phyloP scores from a whole-genome alignment of 2,888 invertebrate species.

The Gandaritis pyraliata region DNA sequence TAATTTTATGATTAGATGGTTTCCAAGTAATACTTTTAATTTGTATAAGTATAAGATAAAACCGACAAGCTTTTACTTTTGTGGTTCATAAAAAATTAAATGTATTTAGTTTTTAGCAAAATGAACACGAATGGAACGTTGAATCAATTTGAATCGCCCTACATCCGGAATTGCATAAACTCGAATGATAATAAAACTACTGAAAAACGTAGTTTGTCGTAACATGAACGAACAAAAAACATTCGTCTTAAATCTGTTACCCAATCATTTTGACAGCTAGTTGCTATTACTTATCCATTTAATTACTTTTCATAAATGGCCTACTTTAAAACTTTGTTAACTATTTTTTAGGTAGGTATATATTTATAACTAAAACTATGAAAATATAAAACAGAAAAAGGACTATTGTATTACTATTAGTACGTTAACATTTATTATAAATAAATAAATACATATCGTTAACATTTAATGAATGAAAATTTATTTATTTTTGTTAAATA shows the following conservation, averaged over 20 bases:
- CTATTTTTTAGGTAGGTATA: too few relatives aligned
- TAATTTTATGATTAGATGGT: not conserved
- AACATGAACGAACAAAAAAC: conserved; percentile 44
- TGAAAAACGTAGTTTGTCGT: conserved; percentile 45
- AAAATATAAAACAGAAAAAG: too few relatives aligned
- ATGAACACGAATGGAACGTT: conserved; percentile 47
- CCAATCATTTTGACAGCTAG: conserved; percentile 24
- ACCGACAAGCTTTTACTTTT: too few relatives aligned
- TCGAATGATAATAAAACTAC: conserved; percentile 58
- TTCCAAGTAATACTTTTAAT: too few relatives aligned
- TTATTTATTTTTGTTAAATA: conserved; percentile 13
- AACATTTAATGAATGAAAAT: too few relatives aligned
- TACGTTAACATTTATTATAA: not conserved
- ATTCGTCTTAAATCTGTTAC: conserved; percentile 31
- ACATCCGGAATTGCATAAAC: conserved; percentile 65
- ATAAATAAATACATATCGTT: not conserved
- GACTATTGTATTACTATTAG: too few relatives aligned
- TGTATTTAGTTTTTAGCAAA: conserved; percentile 45
- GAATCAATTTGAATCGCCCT: conserved; percentile 59
- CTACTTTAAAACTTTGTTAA: not conserved
- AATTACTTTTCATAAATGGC: not conserved
- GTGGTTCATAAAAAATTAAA: not conserved
- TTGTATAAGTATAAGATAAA: too few relatives aligned
- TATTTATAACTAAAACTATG: too few relatives aligned
- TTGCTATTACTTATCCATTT: conserved; percentile 2